Base-by-base conservation (phyloP, 2,888 invertebrate species). In the Drosophila emarginata region DNA sequence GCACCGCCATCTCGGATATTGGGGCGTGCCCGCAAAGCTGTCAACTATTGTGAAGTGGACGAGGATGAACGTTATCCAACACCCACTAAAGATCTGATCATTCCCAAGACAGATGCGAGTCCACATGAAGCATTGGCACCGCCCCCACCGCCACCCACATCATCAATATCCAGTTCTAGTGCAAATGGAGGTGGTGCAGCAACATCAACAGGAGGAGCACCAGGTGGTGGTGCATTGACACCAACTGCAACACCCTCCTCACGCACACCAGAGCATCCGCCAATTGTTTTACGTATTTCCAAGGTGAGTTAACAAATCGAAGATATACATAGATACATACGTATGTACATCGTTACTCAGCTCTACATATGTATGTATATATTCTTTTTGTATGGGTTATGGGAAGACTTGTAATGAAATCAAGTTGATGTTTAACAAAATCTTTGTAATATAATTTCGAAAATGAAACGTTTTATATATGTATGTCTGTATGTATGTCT, bases 201-300 rank as follows among this genome's bases (percentile, higher is more conserved):
- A 37, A 62, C 63, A 52, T 60, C 74, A 9, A 36, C 60, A 37
- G 18, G 61, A 32, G 54, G 39, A 18, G 28, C 64, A 23, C 14
- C 53, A 39, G 72, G 67, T 56, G 61, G 40, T 45, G 45, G 45
- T 45, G 45, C 45, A 4, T 18, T 21, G 45, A 45, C 45, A 45
- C 45, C 45, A 45, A 45, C 77, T 51, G 61, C 73, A 76, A 71
- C 67, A 36, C 63, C 60, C 40, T 75, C 87, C 5, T 76, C 89
- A 32, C 90, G 90, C 68, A 89, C 90, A 26, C 91, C 90, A 4
- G 92, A 92, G 78, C 95, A 96, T 91, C 96, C 97, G 52, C 97
- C 97, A 23, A 97, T 97, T 88, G 97, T 97, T 62, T 92, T 97
- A 75, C 94, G 97, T 92, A 97, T 97, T 93, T 97, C 96, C 77